phyloP scores from a whole-genome alignment of 2,888 invertebrate genomes.

The Macrophya annulata region DNA sequence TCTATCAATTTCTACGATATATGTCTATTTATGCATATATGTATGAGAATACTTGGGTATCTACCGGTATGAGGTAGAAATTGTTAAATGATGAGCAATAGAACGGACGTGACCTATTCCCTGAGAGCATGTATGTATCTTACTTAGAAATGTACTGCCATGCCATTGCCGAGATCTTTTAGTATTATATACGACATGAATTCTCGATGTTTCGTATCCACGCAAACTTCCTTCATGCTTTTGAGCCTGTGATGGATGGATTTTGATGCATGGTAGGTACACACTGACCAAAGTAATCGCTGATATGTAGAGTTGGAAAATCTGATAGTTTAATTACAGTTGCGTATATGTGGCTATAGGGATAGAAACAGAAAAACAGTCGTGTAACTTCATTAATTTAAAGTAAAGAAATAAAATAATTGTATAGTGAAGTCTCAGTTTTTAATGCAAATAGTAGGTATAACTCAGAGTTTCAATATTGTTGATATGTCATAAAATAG shows the following conservation, averaged over 20 bases:
- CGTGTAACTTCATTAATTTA: background rate
- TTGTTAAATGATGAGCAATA: conserved; percentile 49
- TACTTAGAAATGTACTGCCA: background rate
- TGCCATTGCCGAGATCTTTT: background rate
- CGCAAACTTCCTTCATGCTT: background rate
- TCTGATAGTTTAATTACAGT: conserved; percentile 8
- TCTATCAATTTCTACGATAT: conserved; percentile 33
- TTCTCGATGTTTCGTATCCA: background rate
- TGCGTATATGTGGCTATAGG: conserved; percentile 5
- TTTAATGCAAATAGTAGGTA: background rate
- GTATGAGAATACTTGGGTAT: background rate
- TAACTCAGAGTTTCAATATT: background rate
- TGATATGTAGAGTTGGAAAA: background rate
- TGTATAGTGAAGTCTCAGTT: background rate
- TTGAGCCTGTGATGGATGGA: background rate
- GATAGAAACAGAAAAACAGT: background rate
- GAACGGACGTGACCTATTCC: conserved; percentile 48
- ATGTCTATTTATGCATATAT: conserved; percentile 7
- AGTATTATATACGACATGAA: background rate
- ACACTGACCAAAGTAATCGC: conserved; percentile 12
- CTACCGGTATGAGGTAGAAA: conserved; percentile 28
- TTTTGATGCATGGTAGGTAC: too few relatives aligned
- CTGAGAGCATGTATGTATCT: background rate
- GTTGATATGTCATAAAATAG: background rate
- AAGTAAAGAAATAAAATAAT: background rate